Evolutionary conservation across 2,888 invertebrate genomes (phyloP).

Genomic region (Trissolcus brochymenae): DNA sequence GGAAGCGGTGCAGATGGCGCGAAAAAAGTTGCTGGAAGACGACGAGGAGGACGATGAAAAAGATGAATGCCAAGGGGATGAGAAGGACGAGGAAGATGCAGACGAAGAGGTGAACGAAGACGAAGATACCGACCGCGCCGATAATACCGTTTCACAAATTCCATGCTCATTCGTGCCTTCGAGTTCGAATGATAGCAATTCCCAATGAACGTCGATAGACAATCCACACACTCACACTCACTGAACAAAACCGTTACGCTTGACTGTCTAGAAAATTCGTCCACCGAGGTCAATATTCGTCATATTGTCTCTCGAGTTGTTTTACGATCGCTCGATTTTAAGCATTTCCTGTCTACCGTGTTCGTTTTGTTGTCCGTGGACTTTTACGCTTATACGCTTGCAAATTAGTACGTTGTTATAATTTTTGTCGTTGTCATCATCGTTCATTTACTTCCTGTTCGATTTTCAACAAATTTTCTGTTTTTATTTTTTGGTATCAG

Average conservation of each 20-base stretch:
- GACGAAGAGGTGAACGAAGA: constrained; percentile 57
- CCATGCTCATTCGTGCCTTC: constrained; percentile 73
- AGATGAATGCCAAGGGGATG: constrained; percentile 70
- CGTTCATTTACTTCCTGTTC: neutral
- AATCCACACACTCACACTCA: neutral
- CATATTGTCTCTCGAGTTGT: constrained; percentile 32
- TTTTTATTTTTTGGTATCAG: neutral
- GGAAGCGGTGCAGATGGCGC: constrained; percentile 93
- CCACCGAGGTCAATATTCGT: constrained; percentile 59
- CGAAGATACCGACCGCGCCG: constrained; percentile 35
- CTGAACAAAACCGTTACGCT: constrained; percentile 53
- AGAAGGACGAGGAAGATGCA: constrained; percentile 57
- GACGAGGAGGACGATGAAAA: constrained; percentile 88
- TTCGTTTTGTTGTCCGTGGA: constrained; percentile 5
- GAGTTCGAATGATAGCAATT: constrained; percentile 68
- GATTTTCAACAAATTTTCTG: neutral
- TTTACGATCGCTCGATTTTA: neutral
- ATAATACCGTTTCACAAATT: constrained; percentile 63
- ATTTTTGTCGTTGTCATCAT: neutral
- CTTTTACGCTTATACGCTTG: constrained; percentile 30
- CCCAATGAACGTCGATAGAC: constrained; percentile 60
- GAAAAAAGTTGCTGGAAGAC: constrained; percentile 93
- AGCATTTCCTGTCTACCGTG: neutral
- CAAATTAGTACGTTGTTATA: neutral
- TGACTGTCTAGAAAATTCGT: constrained; percentile 56